Base-by-base conservation (phyloP, 2,888 invertebrate species). In the Leucania comma region DNA sequence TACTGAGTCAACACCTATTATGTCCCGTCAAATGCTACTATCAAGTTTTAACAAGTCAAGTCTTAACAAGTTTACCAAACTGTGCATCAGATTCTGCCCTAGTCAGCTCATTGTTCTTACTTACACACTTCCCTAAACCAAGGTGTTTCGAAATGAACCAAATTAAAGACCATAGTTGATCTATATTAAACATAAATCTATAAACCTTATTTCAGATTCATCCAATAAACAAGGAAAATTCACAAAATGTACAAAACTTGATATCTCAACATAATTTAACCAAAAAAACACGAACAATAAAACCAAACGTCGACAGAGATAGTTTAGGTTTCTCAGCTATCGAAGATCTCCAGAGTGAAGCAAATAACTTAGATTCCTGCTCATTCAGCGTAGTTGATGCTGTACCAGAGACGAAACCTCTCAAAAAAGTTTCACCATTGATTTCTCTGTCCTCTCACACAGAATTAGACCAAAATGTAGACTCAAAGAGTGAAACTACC, bases 321-420 rank as follows among this genome's bases (percentile, higher is more conserved):
- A 90, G 89, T 66, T 48, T 90, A 62, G 89, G 86, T 3, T 87
- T 86, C 56, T 91, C 92, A 51, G 88, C 88, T 24, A 88, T 91
- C 70, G 88, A 88, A 66, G 90, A 91, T 75, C 67, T 90, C 26
- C 79, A 81, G 56, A 87, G 84, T 60, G 64, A 80, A 56, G 24
- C 14, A 22, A 78, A 70, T 48, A 2, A 73, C 17, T 72, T 80
- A n/a, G 84, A 86, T 48, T 38, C 59, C 5, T 58, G 57, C 20
- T 73, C 75, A 10, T 12, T 74, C 9, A 69, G 60, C 24, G 50
- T 51, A 20, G 48, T 22, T 32, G 59, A 74, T 29, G 42, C 24
- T 67, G 51, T 68, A 54, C 48, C 68, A 50, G 26, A 61, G 66
- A 63, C 54, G 17, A 72, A 69, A 75, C 60, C 61, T 29, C 50